Evolutionary conservation across 2,113 vertebrate genomes (phyloP).

Genomic region (Brienomyrus longianalis): DNA sequence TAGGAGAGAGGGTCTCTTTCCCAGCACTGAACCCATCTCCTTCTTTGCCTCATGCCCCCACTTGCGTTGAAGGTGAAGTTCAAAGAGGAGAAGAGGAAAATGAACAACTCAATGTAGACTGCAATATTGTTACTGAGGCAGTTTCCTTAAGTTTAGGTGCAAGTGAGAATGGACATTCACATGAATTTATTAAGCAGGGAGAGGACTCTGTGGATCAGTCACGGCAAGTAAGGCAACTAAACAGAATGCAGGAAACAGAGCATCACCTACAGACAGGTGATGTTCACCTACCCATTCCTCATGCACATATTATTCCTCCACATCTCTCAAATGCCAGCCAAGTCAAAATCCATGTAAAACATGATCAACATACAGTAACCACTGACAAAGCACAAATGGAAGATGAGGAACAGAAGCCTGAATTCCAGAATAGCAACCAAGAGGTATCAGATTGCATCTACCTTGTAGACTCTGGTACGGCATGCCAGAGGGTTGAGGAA

Average conservation of each 20-base stretch:
- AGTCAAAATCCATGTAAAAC: neutral
- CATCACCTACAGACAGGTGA: neutral
- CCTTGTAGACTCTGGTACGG: slow-evolving; percentile 16
- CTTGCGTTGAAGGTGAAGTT: slow-evolving; percentile 32
- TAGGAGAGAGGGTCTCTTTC: slow-evolving; percentile 55
- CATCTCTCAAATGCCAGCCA: slow-evolving; percentile 11
- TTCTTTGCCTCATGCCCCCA: slow-evolving; percentile 45
- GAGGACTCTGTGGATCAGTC: neutral
- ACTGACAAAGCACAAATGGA: slow-evolving; percentile 3
- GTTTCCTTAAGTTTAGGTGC: neutral
- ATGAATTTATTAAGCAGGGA: neutral
- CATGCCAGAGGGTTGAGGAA: slow-evolving; percentile 42
- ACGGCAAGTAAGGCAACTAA: neutral
- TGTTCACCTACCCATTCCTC: slow-evolving; percentile 1
- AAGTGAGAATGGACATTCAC: slow-evolving; percentile 3
- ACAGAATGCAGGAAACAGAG: neutral
- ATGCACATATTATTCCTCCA: neutral
- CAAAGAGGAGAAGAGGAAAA: slow-evolving; percentile 24
- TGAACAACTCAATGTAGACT: neutral
- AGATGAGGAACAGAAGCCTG: slow-evolving; percentile 5
- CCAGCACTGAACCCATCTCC: slow-evolving; percentile 61
- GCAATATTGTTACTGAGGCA: neutral
- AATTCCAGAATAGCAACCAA: neutral
- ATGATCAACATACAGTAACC: slow-evolving; percentile 14
- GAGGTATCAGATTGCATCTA: neutral